A percentile compares a stretch with the other conserved stretches of the same genome.
phyloP scores from a whole-genome alignment of 2,113 vertebrate genomes.

The Triplophysa dalaica region DNA sequence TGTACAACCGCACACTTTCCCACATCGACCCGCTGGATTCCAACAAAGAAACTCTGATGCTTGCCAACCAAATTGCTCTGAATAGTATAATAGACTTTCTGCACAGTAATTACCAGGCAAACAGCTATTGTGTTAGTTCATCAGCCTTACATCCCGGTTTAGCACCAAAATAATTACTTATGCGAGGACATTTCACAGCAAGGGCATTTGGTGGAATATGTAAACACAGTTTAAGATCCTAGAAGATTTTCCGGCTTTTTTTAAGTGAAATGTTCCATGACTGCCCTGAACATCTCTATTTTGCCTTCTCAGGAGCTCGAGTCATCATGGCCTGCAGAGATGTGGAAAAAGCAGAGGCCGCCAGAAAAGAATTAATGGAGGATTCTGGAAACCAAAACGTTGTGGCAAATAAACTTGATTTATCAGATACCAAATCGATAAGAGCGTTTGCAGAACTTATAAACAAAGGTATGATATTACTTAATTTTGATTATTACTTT shows the following conservation, averaged over 20 bases:
- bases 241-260: background rate
- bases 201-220: background rate
- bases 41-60: slow-evolving; percentile 65
- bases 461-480: slow-evolving; percentile 64
- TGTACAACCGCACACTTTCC: slow-evolving; percentile 55
- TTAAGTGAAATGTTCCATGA: background rate
- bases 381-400: slow-evolving; percentile 73
- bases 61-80: slow-evolving; percentile 51
- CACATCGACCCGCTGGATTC: slow-evolving; percentile 51
- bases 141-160: slow-evolving; percentile 30
- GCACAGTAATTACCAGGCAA: slow-evolving; percentile 61
- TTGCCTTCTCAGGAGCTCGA: slow-evolving; percentile 67
- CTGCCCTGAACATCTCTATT: background rate
- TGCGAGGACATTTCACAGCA: slow-evolving; percentile 9
- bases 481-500: background rate
- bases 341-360: slow-evolving; percentile 71
- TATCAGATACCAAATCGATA: slow-evolving; percentile 75
- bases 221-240: slow-evolving; percentile 2
- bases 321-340: slow-evolving; percentile 78
- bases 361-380: slow-evolving; percentile 68
- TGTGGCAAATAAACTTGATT: slow-evolving; percentile 72
- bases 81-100: slow-evolving; percentile 62
- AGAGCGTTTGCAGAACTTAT: slow-evolving; percentile 71
- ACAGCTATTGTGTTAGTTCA: slow-evolving; percentile 55
- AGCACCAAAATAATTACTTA: slow-evolving; percentile 34